Evolutionary conservation across 2,888 invertebrate genomes (phyloP).

Genomic region (Drosophila robusta): DNA sequence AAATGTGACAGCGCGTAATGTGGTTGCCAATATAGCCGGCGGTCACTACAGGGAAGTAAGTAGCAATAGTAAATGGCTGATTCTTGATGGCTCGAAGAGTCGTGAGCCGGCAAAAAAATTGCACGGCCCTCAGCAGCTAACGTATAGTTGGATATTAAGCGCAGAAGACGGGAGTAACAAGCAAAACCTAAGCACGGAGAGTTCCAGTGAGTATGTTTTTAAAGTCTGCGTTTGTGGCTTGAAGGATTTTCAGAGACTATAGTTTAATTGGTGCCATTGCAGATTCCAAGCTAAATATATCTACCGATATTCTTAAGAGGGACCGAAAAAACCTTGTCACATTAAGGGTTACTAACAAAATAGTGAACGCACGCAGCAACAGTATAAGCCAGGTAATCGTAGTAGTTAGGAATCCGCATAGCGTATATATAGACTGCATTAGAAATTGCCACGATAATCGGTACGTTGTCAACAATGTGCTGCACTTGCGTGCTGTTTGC

Average conservation of each 20-base stretch:
- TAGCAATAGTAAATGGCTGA: not conserved
- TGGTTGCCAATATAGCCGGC: constrained; percentile 29
- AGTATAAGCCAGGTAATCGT: constrained; percentile 12
- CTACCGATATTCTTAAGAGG: not conserved
- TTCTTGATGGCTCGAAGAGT: constrained; percentile 39
- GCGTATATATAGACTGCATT: constrained; percentile 34
- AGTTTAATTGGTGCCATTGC: not conserved
- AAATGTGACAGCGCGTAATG: constrained; percentile 28
- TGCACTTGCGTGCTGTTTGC: constrained; percentile 34
- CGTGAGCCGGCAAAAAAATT: constrained; percentile 24
- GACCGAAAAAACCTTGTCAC: constrained; percentile 3
- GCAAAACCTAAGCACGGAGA: constrained; percentile 2
- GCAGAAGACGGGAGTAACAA: not conserved
- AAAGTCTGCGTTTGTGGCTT: not conserved
- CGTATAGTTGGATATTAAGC: constrained; percentile 30
- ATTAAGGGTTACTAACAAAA: constrained; percentile 8
- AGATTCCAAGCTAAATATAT: constrained; percentile 17
- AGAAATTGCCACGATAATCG: constrained; percentile 20
- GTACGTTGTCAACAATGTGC: not conserved
- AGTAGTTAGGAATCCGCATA: not conserved
- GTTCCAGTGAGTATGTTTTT: constrained; percentile 11
- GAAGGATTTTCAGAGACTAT: too few relatives aligned
- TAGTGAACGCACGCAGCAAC: not conserved
- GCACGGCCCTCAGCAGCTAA: constrained; percentile 2
- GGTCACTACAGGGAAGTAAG: constrained; percentile 21